A percentile compares a stretch with the other conserved stretches of the same genome.
phyloP scores from a whole-genome alignment of 2,888 invertebrate species.

The Volucella zonaria region DNA sequence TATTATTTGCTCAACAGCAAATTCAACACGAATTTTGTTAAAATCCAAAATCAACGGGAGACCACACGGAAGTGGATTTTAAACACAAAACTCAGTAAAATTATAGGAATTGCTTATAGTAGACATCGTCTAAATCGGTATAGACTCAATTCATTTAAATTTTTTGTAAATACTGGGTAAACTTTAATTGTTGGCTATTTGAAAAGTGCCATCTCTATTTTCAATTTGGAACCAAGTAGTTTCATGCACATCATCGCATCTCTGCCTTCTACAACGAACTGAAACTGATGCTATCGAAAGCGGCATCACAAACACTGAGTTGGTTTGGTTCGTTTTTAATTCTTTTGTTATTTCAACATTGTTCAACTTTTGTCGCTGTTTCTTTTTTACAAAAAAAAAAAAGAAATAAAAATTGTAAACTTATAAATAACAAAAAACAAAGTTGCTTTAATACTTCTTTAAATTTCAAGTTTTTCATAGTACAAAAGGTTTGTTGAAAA shows the following conservation, averaged over 20 bases:
- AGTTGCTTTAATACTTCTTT: not conserved
- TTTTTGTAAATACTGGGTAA: too few relatives aligned
- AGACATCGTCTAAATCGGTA: too few relatives aligned
- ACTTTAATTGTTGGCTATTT: not conserved
- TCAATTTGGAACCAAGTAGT: not conserved
- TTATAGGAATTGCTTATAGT: too few relatives aligned
- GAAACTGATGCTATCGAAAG: slow-evolving; percentile 13
- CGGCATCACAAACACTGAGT: slow-evolving; percentile 50
- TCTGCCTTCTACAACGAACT: slow-evolving; percentile 5
- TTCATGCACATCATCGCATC: slow-evolving; percentile 22
- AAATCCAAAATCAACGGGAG: too few relatives aligned
- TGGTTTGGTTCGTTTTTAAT: slow-evolving; percentile 35
- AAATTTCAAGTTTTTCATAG: not conserved
- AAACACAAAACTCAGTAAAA: too few relatives aligned
- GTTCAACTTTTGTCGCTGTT: not conserved
- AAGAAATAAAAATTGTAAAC: not conserved
- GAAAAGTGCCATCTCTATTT: slow-evolving; percentile 25
- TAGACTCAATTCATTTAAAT: too few relatives aligned
- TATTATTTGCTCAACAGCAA: too few relatives aligned
- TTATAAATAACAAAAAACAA: not conserved
- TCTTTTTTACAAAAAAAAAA: not conserved
- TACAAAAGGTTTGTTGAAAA: slow-evolving; percentile 41
- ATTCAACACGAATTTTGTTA: too few relatives aligned
- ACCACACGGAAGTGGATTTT: too few relatives aligned
- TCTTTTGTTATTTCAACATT: slow-evolving; percentile 45